Conservation (phyloP, 2,888 invertebrate genomes). For the Megastigmus dorsalis region DNA sequence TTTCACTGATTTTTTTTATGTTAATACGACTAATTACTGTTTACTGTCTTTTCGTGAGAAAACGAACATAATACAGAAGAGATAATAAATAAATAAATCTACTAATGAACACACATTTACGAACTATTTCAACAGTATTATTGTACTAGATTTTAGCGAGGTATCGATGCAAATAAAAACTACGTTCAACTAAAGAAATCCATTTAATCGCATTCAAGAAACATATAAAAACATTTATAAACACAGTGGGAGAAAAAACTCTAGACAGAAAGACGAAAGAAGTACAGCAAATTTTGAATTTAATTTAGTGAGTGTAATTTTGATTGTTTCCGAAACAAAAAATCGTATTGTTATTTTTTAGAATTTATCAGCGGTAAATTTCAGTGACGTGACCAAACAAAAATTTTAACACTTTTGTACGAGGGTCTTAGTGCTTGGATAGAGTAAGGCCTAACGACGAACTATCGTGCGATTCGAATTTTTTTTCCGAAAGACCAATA, state of each 20-base stretch:
- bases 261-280: slow-evolving; percentile 2
- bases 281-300: slow-evolving; percentile 51
- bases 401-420: slow-evolving; percentile 60
- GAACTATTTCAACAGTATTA: slow-evolving; percentile 29
- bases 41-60: slow-evolving; percentile 5
- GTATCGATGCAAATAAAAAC: slow-evolving; percentile 40
- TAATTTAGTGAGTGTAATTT: slow-evolving; percentile 48
- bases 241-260: slow-evolving; percentile 14
- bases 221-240: slow-evolving; percentile 10
- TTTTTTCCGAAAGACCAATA: slow-evolving; percentile 37
- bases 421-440: slow-evolving; percentile 71
- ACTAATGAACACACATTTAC: slow-evolving; percentile 21
- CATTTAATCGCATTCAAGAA: slow-evolving; percentile 1
- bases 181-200: slow-evolving; percentile 35
- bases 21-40: slow-evolving; percentile 6
- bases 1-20: slow-evolving; percentile 6
- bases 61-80: slow-evolving; percentile 8
- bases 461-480: not conserved
- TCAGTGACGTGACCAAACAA: slow-evolving; percentile 31
- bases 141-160: slow-evolving; percentile 47
- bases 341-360: slow-evolving; percentile 25
- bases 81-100: slow-evolving; percentile 19
- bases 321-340: slow-evolving; percentile 31
- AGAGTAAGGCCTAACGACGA: slow-evolving; percentile 70
- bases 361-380: slow-evolving; percentile 23